phyloP scores from a whole-genome alignment of 2,888 invertebrate species.

The Alitta virens region DNA sequence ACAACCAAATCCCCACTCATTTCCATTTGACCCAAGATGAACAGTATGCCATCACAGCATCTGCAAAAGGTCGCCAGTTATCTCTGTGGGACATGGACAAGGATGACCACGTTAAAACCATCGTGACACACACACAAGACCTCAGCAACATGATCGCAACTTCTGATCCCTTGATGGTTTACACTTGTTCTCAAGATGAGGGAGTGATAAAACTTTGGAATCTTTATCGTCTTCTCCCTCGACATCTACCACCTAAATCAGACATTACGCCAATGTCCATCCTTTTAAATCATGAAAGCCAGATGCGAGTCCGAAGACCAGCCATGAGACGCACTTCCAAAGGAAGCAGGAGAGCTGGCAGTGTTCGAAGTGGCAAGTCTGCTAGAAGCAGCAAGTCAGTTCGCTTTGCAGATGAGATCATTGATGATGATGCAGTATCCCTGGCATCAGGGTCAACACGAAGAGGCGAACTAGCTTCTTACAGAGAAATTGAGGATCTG shows the following conservation, averaged over 20 bases:
- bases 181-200: constrained; percentile 21
- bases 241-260: neutral
- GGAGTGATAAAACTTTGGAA: constrained; percentile 23
- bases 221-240: constrained; percentile 6
- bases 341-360: neutral
- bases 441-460: constrained; percentile 3
- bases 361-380: constrained; percentile 5
- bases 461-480: neutral
- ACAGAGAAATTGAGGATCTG: neutral
- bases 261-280: neutral
- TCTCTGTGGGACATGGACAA: neutral
- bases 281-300: neutral
- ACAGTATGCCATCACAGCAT: neutral
- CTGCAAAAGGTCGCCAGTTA: neutral
- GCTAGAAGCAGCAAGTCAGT: constrained; percentile 8
- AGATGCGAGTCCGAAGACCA: neutral
- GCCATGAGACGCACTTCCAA: neutral
- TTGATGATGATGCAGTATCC: constrained; percentile 7
- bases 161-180: constrained; percentile 16
- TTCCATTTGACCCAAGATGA: neutral
- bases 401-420: constrained; percentile 13
- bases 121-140: constrained; percentile 11
- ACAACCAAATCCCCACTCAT: neutral
- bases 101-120: constrained; percentile 3
- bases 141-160: constrained; percentile 6